Percentiles rank a stretch among this genome's conserved stretches.
These are phyloP conservation scores for Diabrotica balteata DNA, from an alignment of 2,888 invertebrate species.

Conservation along the genomic window DNA sequence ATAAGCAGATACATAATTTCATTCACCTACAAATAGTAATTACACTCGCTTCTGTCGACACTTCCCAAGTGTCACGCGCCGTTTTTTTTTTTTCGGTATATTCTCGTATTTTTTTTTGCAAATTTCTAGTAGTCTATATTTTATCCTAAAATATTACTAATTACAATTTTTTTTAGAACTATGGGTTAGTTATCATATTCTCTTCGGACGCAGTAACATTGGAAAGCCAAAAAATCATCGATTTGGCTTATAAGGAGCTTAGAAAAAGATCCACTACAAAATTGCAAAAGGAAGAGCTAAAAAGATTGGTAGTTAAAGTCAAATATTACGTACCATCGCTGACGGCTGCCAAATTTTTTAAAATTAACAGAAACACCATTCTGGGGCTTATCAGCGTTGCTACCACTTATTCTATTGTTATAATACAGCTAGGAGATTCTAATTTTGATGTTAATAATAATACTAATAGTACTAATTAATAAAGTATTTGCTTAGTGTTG, in stretches of 20 bases:
- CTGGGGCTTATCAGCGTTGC: conserved; percentile 24
- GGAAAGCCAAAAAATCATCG: conserved; percentile 9
- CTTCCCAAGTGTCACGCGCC: too few relatives aligned
- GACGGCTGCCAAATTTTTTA: conserved; percentile 24
- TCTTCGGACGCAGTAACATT: conserved; percentile 5
- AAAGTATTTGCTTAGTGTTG: not conserved
- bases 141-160: too few relatives aligned
- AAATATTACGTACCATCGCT: conserved; percentile 17
- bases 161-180: conserved; percentile 12
- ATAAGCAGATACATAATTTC: too few relatives aligned
- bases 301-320: conserved; percentile 9
- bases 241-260: conserved; percentile 1
- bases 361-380: conserved; percentile 24
- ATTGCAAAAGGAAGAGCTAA: conserved; percentile 10
- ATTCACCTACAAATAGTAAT: too few relatives aligned
- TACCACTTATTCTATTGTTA: conserved; percentile 32
- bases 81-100: too few relatives aligned
- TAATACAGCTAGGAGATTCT: conserved; percentile 21
- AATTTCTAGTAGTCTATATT: too few relatives aligned
- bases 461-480: not conserved
- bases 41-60: too few relatives aligned
- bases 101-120: too few relatives aligned
- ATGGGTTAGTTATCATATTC: conserved; percentile 12
- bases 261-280: not conserved
- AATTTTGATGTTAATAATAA: not conserved